Conservation (phyloP, 2,888 invertebrate species). For the Diarsia rubi region DNA sequence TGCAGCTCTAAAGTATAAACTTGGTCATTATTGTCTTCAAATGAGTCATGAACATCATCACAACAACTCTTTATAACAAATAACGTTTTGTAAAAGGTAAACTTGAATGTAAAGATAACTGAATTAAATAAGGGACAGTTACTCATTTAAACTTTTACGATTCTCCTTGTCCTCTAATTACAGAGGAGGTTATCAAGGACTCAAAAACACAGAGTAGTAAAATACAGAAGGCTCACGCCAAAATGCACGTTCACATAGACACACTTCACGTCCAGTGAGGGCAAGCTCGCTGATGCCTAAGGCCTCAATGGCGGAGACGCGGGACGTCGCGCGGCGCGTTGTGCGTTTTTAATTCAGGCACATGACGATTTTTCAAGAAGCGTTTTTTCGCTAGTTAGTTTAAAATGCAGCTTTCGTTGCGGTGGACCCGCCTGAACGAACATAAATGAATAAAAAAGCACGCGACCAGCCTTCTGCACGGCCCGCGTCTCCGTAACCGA, state of each 20-base stretch:
- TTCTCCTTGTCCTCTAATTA: conserved; percentile 59
- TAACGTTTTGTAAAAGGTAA: conserved; percentile 41
- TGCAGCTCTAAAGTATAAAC: neutral
- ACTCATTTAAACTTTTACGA: conserved; percentile 64
- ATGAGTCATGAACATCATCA: neutral
- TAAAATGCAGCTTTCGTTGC: too few species aligned
- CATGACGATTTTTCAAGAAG: too few species aligned
- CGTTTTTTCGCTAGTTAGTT: too few species aligned
- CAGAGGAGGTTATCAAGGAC: conserved; percentile 63
- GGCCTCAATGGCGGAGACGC: too few species aligned
- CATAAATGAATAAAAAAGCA: too few species aligned
- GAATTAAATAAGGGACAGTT: conserved; percentile 56
- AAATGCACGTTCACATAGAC: neutral
- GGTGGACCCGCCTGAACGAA: too few species aligned
- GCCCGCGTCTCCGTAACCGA: too few species aligned
- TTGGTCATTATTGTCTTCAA: neutral
- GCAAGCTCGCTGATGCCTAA: neutral
- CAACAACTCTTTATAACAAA: conserved; percentile 50
- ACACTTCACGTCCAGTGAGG: neutral
- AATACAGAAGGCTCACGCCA: neutral
- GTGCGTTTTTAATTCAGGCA: too few species aligned
- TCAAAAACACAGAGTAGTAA: conserved; percentile 3
- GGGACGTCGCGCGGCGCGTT: too few species aligned
- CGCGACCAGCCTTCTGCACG: too few species aligned
- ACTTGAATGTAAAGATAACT: conserved; percentile 56